Evolutionary conservation across 1,140 invertebrate genomes (phyloP).

Genomic region (Drosophila orosa): DNA sequence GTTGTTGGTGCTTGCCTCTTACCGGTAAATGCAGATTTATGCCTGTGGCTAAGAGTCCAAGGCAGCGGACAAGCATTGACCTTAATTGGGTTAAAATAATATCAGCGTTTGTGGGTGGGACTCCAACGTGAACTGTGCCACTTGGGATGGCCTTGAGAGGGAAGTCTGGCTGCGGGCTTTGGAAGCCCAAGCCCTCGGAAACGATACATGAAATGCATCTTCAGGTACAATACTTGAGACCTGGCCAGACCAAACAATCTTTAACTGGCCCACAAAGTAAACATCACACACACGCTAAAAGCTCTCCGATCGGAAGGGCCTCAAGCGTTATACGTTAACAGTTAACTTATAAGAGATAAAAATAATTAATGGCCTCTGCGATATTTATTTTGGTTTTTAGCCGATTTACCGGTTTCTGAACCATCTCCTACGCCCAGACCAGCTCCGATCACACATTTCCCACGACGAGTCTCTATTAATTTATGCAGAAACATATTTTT

Average conservation of each 20-base stretch:
- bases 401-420: slow-evolving; percentile 73
- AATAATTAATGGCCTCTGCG: slow-evolving; percentile 58
- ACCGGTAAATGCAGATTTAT: slow-evolving; percentile 67
- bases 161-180: neutral
- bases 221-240: slow-evolving; percentile 1
- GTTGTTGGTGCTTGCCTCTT: slow-evolving; percentile 10
- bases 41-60: slow-evolving; percentile 41
- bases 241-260: neutral
- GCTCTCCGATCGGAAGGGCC: neutral
- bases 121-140: neutral
- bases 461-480: slow-evolving; percentile 38
- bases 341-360: slow-evolving; percentile 60
- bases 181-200: slow-evolving; percentile 35
- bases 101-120: slow-evolving; percentile 23
- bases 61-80: slow-evolving; percentile 37
- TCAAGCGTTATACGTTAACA: slow-evolving; percentile 28
- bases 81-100: slow-evolving; percentile 62
- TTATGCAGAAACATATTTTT: slow-evolving; percentile 48
- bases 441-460: neutral
- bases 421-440: slow-evolving; percentile 58
- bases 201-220: slow-evolving; percentile 67
- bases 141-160: slow-evolving; percentile 50
- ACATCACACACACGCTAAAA: neutral
- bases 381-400: slow-evolving; percentile 56
- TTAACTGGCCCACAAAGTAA: slow-evolving; percentile 7